phyloP scores from a whole-genome alignment of 2,888 invertebrate genomes.

The Sinhomidia bicolor region DNA sequence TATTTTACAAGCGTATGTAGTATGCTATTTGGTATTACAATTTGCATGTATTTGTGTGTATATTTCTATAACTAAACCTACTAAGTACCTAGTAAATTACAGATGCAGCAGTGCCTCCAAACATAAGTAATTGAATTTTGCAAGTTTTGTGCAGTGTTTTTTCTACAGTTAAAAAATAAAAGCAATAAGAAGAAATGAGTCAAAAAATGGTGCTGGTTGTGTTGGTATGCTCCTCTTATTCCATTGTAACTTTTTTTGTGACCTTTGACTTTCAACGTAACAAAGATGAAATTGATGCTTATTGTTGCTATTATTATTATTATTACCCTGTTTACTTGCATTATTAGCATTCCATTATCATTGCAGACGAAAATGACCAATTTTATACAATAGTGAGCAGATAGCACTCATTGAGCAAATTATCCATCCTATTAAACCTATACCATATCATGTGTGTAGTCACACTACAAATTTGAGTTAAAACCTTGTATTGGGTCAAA shows the following conservation, averaged over 20 bases:
- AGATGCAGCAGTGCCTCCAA: too few relatives aligned
- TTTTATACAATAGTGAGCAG: too few relatives aligned
- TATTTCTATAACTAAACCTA: too few relatives aligned
- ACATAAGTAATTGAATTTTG: constrained; percentile 20
- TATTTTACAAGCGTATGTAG: too few relatives aligned
- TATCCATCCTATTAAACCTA: too few relatives aligned
- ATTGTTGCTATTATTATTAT: constrained; percentile 45
- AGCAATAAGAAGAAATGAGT: not conserved
- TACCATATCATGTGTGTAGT: too few relatives aligned
- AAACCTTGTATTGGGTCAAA: too few relatives aligned
- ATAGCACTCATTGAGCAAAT: too few relatives aligned
- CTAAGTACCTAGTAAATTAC: not conserved
- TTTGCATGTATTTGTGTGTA: too few relatives aligned
- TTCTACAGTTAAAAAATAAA: not conserved
- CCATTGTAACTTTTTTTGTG: constrained; percentile 12
- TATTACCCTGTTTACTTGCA: constrained; percentile 33
- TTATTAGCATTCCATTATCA: constrained; percentile 41
- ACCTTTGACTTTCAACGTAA: constrained; percentile 27
- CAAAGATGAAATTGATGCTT: constrained; percentile 43
- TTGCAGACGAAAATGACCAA: not conserved
- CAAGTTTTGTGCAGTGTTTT: not conserved
- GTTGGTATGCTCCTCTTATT: too few relatives aligned
- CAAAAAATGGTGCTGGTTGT: too few relatives aligned
- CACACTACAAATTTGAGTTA: not conserved
- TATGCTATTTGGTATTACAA: too few relatives aligned